These are phyloP conservation scores for Mimachlamys varia DNA, from an alignment of 2,888 invertebrate species.

Conservation along the genomic window DNA sequence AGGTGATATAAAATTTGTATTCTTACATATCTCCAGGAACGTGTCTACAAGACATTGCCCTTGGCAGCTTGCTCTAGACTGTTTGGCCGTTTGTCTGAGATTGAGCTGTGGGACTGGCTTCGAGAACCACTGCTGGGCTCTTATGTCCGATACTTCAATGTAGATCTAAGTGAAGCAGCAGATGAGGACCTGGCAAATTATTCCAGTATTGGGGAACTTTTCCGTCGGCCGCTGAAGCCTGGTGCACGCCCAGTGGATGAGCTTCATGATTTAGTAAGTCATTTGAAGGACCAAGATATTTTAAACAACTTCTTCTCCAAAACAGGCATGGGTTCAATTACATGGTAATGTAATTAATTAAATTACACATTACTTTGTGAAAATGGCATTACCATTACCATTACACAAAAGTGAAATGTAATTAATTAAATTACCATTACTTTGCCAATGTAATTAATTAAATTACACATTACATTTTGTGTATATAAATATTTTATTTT, in stretches of 20 bases:
- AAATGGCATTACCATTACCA: too few relatives aligned
- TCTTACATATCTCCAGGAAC: neutral
- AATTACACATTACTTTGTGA: too few relatives aligned
- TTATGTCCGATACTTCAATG: neutral
- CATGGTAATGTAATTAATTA: too few relatives aligned
- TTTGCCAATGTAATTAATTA: too few relatives aligned
- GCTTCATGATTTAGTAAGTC: neutral
- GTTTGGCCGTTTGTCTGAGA: neutral
- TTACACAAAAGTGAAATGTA: too few relatives aligned
- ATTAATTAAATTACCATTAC: too few relatives aligned
- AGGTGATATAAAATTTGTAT: neutral
- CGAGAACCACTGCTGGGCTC: neutral
- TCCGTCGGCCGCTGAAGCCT: neutral
- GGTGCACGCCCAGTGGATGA: neutral
- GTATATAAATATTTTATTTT: too few relatives aligned
- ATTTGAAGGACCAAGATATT: too few relatives aligned
- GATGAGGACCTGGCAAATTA: conserved; percentile 11
- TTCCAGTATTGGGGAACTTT: neutral
- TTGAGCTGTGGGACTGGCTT: neutral
- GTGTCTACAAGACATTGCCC: neutral
- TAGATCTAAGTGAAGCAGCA: neutral
- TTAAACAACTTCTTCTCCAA: too few relatives aligned
- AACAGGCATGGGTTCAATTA: too few relatives aligned
- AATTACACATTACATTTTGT: too few relatives aligned
- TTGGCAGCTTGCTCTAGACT: neutral